Base-by-base conservation (phyloP, 2,888 invertebrate species). In the Diploptera punctata region DNA sequence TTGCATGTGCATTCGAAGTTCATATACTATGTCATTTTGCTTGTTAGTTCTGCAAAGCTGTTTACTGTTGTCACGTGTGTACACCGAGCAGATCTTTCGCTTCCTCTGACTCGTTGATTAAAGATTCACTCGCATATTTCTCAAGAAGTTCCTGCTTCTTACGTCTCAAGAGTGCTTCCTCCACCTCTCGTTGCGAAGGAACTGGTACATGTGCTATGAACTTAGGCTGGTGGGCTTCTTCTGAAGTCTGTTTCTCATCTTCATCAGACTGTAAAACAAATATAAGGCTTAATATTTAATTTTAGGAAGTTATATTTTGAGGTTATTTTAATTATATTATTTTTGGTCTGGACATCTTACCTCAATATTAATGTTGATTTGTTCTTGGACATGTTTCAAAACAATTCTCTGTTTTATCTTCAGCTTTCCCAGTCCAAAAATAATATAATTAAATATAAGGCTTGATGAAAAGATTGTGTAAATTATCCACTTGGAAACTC, bases 111-210 rank as follows among this genome's bases (percentile, higher is more conserved):
- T 75, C 67, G 3, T 47, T 31, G 3, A 67, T 68, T n/a, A 75
- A 49, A 33, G 31, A 29, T 18, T 68, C 70, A 62, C 73, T 77
- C 4, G 80, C 92, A 82, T 95, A 98, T 83, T 92, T 93, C 78
- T 93, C 92, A 73, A 99, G 81, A 52, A 99, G 85, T 82, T 98
- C 97, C 81, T 93, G 92, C 82, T 99, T 99, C 82, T 97, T 95
- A 79, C 95, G 90, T 76, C 90, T 88, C 0, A 99, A 85, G 71
- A 99, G 85, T 0, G 98, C 98, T 79, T 94, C 93, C 81, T 98
- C 97, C 75, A 99, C 92, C 82, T 98, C 97, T 82, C 93, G 92
- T 82, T 98, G 98, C 16, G 95, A 93, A 0, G 98, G 98, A 38
- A 99, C 96, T 7, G 95, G 92, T 60, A 97, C 97, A 81, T 97